Evolutionary conservation across 1,140 invertebrate species (phyloP).

Genomic region (Colletes gigas): DNA sequence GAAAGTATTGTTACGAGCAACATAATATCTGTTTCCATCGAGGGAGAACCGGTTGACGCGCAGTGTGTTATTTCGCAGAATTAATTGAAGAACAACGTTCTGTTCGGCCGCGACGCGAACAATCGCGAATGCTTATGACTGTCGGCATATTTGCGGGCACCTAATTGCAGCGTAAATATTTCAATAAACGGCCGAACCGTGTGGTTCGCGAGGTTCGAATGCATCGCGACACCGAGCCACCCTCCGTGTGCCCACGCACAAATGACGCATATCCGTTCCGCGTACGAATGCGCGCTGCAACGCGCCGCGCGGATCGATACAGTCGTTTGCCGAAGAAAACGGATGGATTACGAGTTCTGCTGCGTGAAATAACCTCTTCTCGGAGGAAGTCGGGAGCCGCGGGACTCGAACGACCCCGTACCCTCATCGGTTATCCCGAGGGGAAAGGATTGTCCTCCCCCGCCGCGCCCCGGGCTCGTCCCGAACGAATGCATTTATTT

Average conservation of each 20-base stretch:
- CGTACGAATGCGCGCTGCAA: slow-evolving; percentile 50
- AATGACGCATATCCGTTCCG: slow-evolving; percentile 51
- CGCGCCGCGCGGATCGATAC: slow-evolving; percentile 55
- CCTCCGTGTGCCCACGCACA: slow-evolving; percentile 9
- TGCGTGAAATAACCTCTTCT: slow-evolving; percentile 50
- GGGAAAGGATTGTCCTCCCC: not conserved
- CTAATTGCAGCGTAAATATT: slow-evolving; percentile 10
- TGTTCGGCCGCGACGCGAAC: not conserved
- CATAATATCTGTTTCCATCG: not conserved
- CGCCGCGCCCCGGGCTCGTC: not conserved
- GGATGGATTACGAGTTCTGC: slow-evolving; percentile 59
- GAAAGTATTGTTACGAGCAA: no score
- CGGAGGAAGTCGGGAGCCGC: not conserved
- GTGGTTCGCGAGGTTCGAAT: not conserved
- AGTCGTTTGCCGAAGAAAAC: slow-evolving; percentile 67
- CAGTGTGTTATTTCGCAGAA: not conserved
- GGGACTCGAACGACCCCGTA: not conserved
- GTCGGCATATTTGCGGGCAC: not conserved
- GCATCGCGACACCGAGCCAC: not conserved
- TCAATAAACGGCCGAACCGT: not conserved
- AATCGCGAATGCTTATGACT: not conserved
- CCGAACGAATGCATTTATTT: slow-evolving; percentile 10
- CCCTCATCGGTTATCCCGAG: not conserved
- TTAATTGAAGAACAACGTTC: not conserved
- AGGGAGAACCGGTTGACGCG: not conserved